Evolutionary conservation across 2,797 vertebrate genomes (phyloP), one percentile per base, ranked within the genome.

Genomic region (Eutrigla gurnardus): DNA sequence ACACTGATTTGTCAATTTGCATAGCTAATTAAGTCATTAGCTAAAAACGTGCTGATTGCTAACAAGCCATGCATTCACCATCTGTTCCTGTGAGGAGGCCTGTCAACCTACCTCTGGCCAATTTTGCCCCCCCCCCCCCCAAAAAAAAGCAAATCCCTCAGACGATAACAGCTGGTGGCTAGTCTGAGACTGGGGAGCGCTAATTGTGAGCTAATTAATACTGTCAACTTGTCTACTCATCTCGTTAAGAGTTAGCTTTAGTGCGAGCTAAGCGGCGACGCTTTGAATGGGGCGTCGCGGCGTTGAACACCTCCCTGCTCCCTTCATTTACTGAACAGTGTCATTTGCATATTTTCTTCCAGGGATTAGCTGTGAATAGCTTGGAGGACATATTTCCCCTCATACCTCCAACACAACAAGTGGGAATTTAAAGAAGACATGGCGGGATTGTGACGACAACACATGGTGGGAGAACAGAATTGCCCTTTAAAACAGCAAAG

Each of bases 1-100:
- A 96, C 95, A 95, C 96, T 97, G 96, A 98, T 98, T 97, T 97
- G 95, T 96, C 95, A 96, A 98, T 98, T 98, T 98, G 96, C 97
- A 98, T 96, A 96, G 94, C 94, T 97, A 98, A 98, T 99, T 97
- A 97, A 98, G 96, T 96, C 95, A 98, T 99, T 98, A 98, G 96
- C 96, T 95, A 95, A 93, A 92, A 93, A 89, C 73, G 70, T 84
- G 83, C 81, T 90, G 96, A 97, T 97, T 98, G 96, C 97, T 96
- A 98, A 96, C 96, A 96, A 97, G 96, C 93, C 96, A 95, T 94
- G 95, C 95, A 95, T 97, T 96, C 95, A 89, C 97, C 97, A 98
- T 98, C 97, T 99, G 97, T 96, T 97, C 95, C 95, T 95, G 93
- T 66, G 94, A 94, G 93, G 93, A 94, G 95, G 94, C 95, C 96